Conservation (phyloP, 2,888 invertebrate species). For the Abscondita cerata region DNA sequence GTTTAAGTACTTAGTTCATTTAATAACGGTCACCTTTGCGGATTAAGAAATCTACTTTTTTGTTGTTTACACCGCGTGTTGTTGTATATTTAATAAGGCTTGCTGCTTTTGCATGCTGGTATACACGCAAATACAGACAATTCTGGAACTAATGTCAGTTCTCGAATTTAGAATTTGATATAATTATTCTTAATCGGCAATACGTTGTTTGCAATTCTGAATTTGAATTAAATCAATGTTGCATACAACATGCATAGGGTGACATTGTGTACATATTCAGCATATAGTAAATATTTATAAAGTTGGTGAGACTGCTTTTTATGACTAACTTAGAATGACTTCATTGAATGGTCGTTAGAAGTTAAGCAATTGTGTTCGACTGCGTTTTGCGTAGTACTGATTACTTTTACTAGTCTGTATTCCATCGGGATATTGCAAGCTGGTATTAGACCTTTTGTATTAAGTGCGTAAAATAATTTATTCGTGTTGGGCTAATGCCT, state of each 20-base stretch:
- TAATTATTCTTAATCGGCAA: slow-evolving; percentile 19
- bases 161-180: slow-evolving; percentile 18
- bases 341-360: slow-evolving; percentile 17
- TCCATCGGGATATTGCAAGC: slow-evolving; percentile 47
- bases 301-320: slow-evolving; percentile 35
- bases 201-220: too few relatives aligned
- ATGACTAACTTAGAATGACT: slow-evolving; percentile 27
- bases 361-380: slow-evolving; percentile 45
- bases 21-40: slow-evolving; percentile 27
- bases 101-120: slow-evolving; percentile 25
- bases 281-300: slow-evolving; percentile 28
- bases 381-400: slow-evolving; percentile 46
- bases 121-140: slow-evolving; percentile 20
- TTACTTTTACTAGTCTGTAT: slow-evolving; percentile 53
- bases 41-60: slow-evolving; percentile 29
- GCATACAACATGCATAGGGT: slow-evolving; percentile 28
- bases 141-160: too few relatives aligned
- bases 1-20: slow-evolving; percentile 30
- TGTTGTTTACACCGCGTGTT: slow-evolving; percentile 24
- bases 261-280: slow-evolving; percentile 26
- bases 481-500: slow-evolving; percentile 15
- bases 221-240: slow-evolving; percentile 19
- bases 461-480: slow-evolving; percentile 31
- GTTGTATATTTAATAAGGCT: slow-evolving; percentile 20
- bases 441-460: slow-evolving; percentile 29